phyloP scores from a whole-genome alignment of 2,797 vertebrate genomes.

The Melanogrammus aeglefinus region DNA sequence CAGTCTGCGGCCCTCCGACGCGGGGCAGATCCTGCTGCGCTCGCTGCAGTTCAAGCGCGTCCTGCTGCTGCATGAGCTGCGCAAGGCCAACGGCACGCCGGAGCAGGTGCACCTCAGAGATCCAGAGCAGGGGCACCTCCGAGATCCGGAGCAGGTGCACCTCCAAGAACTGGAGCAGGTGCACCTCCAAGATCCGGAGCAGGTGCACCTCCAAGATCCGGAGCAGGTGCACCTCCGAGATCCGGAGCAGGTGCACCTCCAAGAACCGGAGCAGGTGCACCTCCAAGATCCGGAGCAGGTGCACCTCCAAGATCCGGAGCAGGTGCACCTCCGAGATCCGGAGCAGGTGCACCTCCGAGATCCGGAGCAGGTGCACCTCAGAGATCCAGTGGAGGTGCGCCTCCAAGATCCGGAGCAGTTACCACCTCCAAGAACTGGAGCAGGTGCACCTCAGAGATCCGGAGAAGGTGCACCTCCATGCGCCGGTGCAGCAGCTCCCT shows the following conservation, averaged over 20 bases:
- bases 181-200: conserved; percentile 77
- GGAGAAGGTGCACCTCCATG: conserved; percentile 83
- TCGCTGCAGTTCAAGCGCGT: conserved; percentile 87
- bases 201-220: conserved; percentile 77
- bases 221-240: conserved; percentile 80
- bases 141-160: conserved; percentile 78
- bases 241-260: conserved; percentile 83
- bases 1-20: conserved; percentile 71
- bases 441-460: conserved; percentile 39
- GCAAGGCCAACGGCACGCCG: conserved; percentile 83
- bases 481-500: conserved; percentile 89
- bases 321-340: conserved; percentile 77
- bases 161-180: conserved; percentile 82
- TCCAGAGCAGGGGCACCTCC: conserved; percentile 83
- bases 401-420: conserved; percentile 82
- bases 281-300: conserved; percentile 82
- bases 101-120: conserved; percentile 80
- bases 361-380: conserved; percentile 83
- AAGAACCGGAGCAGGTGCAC: conserved; percentile 78
- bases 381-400: conserved; percentile 78
- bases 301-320: conserved; percentile 77
- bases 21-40: conserved; percentile 81
- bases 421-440: conserved; percentile 60
- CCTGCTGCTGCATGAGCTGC: conserved; percentile 83
- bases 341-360: conserved; percentile 79